These are phyloP conservation scores for Chascanopsetta lugubris DNA, from an alignment of 2,113 vertebrate genomes.

Conservation along the genomic window DNA sequence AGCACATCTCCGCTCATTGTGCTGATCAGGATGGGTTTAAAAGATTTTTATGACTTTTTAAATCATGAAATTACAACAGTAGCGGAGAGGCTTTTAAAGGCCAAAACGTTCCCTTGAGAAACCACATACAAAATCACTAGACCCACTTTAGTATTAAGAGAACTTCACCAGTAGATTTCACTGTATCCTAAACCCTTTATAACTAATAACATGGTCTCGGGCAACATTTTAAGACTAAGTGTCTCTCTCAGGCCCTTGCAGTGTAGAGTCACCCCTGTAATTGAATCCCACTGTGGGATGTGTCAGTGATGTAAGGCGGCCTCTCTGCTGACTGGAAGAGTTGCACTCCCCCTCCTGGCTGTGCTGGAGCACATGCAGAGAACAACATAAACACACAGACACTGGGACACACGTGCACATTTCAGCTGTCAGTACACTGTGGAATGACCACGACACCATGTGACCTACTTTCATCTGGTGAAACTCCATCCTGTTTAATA, in stretches of 20 bases:
- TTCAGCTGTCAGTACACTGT: constrained; percentile 44
- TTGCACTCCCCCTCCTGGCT: constrained; percentile 7
- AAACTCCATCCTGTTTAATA: background rate
- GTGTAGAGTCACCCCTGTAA: constrained; percentile 14
- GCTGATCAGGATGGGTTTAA: constrained; percentile 4
- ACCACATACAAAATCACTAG: too few relatives aligned
- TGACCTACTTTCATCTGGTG: background rate
- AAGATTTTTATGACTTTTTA: background rate
- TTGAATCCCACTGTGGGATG: constrained; percentile 40
- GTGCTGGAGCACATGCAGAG: constrained; percentile 27
- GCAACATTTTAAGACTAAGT: constrained; percentile 12
- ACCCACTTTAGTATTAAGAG: too few relatives aligned
- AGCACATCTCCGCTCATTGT: constrained; percentile 19
- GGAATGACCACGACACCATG: constrained; percentile 9
- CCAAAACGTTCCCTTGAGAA: too few relatives aligned
- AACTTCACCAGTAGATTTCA: too few relatives aligned
- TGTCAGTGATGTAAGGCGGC: constrained; percentile 17
- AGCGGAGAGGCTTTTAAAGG: too few relatives aligned
- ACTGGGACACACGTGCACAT: constrained; percentile 27
- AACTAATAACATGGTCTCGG: too few relatives aligned
- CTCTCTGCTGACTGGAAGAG: background rate
- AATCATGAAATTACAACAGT: too few relatives aligned
- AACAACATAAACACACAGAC: constrained; percentile 48
- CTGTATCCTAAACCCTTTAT: too few relatives aligned
- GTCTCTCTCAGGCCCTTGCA: constrained; percentile 1